phyloP scores from a whole-genome alignment of 2,888 invertebrate species.

The Agrenia bidenticulata region DNA sequence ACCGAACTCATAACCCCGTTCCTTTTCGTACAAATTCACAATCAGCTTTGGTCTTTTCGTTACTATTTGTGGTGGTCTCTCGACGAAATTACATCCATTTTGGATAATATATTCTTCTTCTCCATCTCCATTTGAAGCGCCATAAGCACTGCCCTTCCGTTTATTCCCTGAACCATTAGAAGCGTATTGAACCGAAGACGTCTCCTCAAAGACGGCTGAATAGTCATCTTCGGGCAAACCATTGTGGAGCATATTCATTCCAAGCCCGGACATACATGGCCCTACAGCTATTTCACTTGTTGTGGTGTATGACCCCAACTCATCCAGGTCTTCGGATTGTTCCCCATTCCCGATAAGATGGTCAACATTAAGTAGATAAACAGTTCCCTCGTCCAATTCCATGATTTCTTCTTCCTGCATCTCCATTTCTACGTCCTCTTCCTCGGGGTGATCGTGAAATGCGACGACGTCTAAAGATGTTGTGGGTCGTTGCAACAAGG shows the following conservation, averaged over 20 bases:
- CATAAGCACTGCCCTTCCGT: constrained; percentile 24
- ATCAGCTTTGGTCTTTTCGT: constrained; percentile 42
- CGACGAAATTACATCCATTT: not conserved
- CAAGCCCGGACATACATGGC: not conserved
- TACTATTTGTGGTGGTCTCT: constrained; percentile 13
- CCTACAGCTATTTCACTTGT: not conserved
- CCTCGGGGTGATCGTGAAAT: constrained; percentile 1
- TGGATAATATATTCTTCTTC: not conserved
- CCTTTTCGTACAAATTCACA: constrained; percentile 44
- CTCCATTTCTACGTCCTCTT: not conserved
- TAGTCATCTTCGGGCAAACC: not conserved
- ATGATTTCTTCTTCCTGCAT: constrained; percentile 7
- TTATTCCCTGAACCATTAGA: constrained; percentile 19
- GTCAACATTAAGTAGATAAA: constrained; percentile 11
- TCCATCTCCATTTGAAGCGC: constrained; percentile 5
- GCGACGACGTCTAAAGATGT: constrained; percentile 16
- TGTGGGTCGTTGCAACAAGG: constrained; percentile 38
- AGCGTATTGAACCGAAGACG: constrained; percentile 15
- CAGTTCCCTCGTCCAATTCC: constrained; percentile 7
- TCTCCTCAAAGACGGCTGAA: not conserved
- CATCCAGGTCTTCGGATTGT: not conserved
- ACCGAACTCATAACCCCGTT: constrained; percentile 45
- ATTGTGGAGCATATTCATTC: not conserved
- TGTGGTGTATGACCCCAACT: not conserved
- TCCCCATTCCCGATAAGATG: constrained; percentile 6